Percentiles rank a stretch among this genome's conserved stretches.
Conservation (phyloP, 2,888 invertebrate genomes). For the Mythimna impura region DNA sequence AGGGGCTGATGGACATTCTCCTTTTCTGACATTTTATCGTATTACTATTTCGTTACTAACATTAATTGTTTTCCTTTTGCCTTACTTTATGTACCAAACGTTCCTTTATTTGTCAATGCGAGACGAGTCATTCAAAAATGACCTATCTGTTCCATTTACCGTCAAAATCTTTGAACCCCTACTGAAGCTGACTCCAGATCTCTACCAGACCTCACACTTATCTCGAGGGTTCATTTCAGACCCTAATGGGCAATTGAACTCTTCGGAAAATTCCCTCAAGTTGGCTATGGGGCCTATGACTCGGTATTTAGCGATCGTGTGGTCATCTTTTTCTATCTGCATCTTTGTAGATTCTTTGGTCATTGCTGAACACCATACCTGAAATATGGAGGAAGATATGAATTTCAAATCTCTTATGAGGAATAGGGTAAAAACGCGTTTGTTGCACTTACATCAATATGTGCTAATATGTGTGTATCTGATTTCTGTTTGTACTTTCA, state of each 20-base stretch:
- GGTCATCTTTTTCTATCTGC: conserved; percentile 98
- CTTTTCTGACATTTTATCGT: not conserved
- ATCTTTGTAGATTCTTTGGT: conserved; percentile 96
- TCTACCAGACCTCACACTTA: conserved; percentile 97
- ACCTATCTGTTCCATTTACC: conserved; percentile 40
- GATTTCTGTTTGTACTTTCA: too few species aligned
- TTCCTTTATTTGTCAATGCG: not conserved
- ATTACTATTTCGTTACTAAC: not conserved
- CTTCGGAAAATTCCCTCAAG: conserved; percentile 94
- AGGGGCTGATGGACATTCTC: not conserved
- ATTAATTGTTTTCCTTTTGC: not conserved
- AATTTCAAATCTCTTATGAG: too few species aligned
- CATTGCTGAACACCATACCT: conserved; percentile 97
- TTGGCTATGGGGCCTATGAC: conserved; percentile 97
- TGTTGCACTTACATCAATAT: too few species aligned
- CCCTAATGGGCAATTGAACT: conserved; percentile 94
- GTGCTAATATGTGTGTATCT: too few species aligned
- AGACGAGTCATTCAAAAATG: not conserved
- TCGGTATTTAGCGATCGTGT: conserved; percentile 96
- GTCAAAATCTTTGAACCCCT: conserved; percentile 12
- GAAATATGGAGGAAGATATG: conserved; percentile 11
- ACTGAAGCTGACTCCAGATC: conserved; percentile 18
- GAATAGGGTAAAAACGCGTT: too few species aligned
- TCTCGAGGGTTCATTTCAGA: conserved; percentile 95
- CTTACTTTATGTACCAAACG: not conserved